Evolutionary conservation across 2,113 vertebrate genomes (phyloP).

Genomic region (Hystrix brachyura): DNA sequence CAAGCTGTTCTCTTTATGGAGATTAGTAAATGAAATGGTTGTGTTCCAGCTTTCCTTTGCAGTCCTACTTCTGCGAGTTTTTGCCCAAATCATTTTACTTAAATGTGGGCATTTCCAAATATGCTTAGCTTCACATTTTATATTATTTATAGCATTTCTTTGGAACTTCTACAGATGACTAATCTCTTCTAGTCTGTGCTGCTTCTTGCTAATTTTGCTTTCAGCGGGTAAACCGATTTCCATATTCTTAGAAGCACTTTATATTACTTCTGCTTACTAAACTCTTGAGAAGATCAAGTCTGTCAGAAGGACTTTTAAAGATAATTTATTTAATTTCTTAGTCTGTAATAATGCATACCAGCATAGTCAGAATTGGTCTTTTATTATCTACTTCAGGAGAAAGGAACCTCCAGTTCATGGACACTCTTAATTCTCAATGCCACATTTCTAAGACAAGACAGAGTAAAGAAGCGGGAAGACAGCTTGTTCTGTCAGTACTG

Average conservation of each 20-base stretch:
- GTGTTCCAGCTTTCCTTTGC: constrained; percentile 8
- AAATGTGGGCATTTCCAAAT: constrained; percentile 57
- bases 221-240: constrained; percentile 23
- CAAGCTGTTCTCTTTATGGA: neutral
- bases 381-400: neutral
- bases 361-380: neutral
- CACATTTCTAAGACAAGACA: neutral
- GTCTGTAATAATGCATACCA: neutral
- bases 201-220: constrained; percentile 58
- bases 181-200: constrained; percentile 17
- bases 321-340: constrained; percentile 22
- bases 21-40: neutral
- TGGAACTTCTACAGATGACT: constrained; percentile 8
- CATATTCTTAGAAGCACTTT: constrained; percentile 21
- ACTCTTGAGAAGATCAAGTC: constrained; percentile 38
- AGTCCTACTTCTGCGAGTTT: constrained; percentile 7
- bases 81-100: constrained; percentile 20
- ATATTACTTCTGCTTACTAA: constrained; percentile 7
- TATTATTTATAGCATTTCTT: constrained; percentile 24
- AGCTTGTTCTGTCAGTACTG: neutral
- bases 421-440: neutral
- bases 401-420: neutral
- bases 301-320: constrained; percentile 14
- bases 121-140: constrained; percentile 19
- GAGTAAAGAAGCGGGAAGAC: neutral